Evolutionary conservation across 2,797 vertebrate species (phyloP).

Genomic region (Aldrovandia affinis): DNA sequence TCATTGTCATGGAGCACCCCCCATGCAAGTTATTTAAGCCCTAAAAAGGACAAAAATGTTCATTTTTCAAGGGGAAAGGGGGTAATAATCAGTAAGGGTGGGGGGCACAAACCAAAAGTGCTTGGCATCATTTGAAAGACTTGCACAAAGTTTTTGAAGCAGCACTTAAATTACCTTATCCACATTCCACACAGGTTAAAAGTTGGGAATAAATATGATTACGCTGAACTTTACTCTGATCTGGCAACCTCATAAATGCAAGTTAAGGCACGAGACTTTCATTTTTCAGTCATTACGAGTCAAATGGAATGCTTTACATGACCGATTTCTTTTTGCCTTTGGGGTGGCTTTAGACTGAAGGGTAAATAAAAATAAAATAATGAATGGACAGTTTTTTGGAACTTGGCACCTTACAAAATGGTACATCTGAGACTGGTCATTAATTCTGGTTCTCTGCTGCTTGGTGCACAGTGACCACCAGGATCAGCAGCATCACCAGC

Average conservation of each 20-base stretch:
- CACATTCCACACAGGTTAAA: background rate
- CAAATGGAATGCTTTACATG: background rate
- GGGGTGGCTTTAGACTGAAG: background rate
- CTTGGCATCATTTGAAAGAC: conserved; percentile 8
- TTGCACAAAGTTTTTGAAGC: background rate
- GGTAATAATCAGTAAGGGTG: no score
- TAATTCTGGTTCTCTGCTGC: background rate
- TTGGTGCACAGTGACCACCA: background rate
- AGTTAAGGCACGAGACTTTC: background rate
- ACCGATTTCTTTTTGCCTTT: background rate
- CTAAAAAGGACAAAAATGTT: no score
- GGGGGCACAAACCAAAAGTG: background rate
- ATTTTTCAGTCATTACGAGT: background rate
- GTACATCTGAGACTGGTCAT: background rate
- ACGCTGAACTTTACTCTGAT: background rate
- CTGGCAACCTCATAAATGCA: background rate
- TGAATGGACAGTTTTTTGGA: no score
- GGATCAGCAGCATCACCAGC: background rate
- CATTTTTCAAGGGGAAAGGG: no score
- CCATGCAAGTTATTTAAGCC: no score
- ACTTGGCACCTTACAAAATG: background rate
- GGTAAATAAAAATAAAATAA: background rate
- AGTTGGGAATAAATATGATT: background rate
- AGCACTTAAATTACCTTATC: background rate
- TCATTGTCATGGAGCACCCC: no score